Evolutionary conservation across 2,888 invertebrate genomes (phyloP).

Genomic region (Mythimna lalbum): DNA sequence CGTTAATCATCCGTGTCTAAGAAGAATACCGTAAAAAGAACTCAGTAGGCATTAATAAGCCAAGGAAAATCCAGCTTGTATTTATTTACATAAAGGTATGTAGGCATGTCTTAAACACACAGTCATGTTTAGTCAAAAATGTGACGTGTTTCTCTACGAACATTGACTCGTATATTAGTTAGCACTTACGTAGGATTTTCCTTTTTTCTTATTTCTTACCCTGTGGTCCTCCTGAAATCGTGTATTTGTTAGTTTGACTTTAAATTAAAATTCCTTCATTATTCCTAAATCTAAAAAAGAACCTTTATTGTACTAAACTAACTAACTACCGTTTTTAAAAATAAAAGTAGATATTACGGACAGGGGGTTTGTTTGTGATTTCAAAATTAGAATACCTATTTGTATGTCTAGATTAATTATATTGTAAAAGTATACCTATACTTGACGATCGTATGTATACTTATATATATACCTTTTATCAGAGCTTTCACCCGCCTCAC

Average conservation of each 20-base stretch:
- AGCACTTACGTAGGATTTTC: too few relatives aligned
- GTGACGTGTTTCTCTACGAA: slow-evolving; percentile 34
- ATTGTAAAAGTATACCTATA: not conserved
- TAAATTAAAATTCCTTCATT: not conserved
- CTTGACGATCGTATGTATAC: slow-evolving; percentile 22
- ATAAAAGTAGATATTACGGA: too few relatives aligned
- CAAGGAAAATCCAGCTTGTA: slow-evolving; percentile 14
- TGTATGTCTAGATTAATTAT: not conserved
- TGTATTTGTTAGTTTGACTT: not conserved
- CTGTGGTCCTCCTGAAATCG: not conserved
- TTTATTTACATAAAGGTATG: slow-evolving; percentile 51
- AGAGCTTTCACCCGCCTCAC: slow-evolving; percentile 85
- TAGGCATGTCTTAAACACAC: slow-evolving; percentile 22
- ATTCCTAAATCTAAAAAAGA: not conserved
- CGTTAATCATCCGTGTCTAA: not conserved
- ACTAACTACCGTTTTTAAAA: too few relatives aligned
- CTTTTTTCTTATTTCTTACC: too few relatives aligned
- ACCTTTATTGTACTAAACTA: too few relatives aligned
- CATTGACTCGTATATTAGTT: too few relatives aligned
- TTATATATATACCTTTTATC: slow-evolving; percentile 83
- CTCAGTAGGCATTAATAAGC: not conserved
- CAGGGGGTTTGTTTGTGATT: too few relatives aligned
- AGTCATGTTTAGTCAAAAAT: slow-evolving; percentile 34
- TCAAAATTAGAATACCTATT: too few relatives aligned
- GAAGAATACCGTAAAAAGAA: slow-evolving; percentile 11